phyloP scores from a whole-genome alignment of 2,888 invertebrate genomes.

The Aspidiotus destructor region DNA sequence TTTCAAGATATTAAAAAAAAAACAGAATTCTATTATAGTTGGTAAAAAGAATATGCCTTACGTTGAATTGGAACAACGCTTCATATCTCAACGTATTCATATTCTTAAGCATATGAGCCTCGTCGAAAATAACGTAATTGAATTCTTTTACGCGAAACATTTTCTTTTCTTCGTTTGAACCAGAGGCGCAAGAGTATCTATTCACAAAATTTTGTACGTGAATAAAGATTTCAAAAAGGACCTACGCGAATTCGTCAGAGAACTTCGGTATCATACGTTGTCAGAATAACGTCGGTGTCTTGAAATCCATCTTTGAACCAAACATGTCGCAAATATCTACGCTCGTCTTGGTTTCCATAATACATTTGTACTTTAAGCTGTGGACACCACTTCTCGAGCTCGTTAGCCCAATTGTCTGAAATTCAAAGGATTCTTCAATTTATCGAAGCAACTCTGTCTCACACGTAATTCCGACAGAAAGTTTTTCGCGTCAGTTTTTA shows the following conservation, averaged over 20 bases:
- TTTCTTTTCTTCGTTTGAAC: constrained; percentile 79
- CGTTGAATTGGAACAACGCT: constrained; percentile 75
- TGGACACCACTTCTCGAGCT: constrained; percentile 70
- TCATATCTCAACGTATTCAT: constrained; percentile 88
- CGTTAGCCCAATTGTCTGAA: constrained; percentile 73
- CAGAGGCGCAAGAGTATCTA: constrained; percentile 65
- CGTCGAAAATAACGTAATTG: constrained; percentile 91
- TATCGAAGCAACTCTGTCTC: too few relatives aligned
- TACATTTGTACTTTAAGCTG: constrained; percentile 70
- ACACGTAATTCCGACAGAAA: too few relatives aligned
- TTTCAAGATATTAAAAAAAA: constrained; percentile 13
- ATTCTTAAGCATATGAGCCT: constrained; percentile 96
- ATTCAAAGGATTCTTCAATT: too few relatives aligned
- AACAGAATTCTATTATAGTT: background rate
- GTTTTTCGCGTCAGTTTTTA: too few relatives aligned
- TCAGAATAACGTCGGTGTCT: constrained; percentile 72
- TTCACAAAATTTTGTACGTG: too few relatives aligned
- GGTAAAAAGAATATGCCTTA: constrained; percentile 40
- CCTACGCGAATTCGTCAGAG: too few relatives aligned
- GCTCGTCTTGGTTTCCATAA: constrained; percentile 78
- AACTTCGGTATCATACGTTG: constrained; percentile 52
- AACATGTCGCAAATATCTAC: constrained; percentile 63
- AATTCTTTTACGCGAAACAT: constrained; percentile 80
- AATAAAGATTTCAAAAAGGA: too few relatives aligned
- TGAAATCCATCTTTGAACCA: constrained; percentile 63